Evolutionary conservation across 2,113 vertebrate genomes (phyloP), one percentile per base, ranked within the genome.

Genomic region (Turdus rufiventris): DNA sequence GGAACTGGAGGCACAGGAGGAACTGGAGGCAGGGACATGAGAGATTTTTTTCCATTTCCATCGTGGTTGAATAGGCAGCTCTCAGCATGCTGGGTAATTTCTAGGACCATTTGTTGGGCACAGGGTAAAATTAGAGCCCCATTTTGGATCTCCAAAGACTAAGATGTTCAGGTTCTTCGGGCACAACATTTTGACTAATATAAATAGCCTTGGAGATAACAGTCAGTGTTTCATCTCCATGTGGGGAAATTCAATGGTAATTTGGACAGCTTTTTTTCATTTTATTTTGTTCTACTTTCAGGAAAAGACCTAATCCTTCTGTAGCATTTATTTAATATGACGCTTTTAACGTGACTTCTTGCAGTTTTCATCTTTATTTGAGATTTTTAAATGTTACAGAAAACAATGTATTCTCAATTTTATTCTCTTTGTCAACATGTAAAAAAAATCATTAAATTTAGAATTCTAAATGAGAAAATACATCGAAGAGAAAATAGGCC

Each of bases 361-460:
- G 47, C 40, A 74, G 56, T 80, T 95, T 90, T 80, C 34, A 67
- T 33, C 43, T 67, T 91, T 34, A 6, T 42, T 67, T 83, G 75
- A 63, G 82, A 45, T 77, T 95, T 76, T 36, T 56, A 96, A 81
- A 84, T 36, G 47, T 74, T 91, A 83, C 85, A 87, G 48, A 89
- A 95, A 72, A 85, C 16, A 50, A 6, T 26, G 24, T 42, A 38
- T 38, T 38, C 38, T 38, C 38, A 38, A 38, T 38, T 91, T 70
- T 85, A 74, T 93, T 88, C 42, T 76, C 63, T 79, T 82, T 83
- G 56, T 60, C 82, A 88, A 40, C 42, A 48, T 43, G 54, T 70
- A 82, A 91, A n/a, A 73, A 82, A 83, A 92, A 80, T 78, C 57
- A 85, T 75, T 88, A 90, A 21, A 77, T 80, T 91, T 66, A 74